Percentiles rank a stretch among this genome's conserved stretches.
Evolutionary conservation across 2,797 vertebrate species (phyloP).

Genomic region (Enteromius thamalakanensis): DNA sequence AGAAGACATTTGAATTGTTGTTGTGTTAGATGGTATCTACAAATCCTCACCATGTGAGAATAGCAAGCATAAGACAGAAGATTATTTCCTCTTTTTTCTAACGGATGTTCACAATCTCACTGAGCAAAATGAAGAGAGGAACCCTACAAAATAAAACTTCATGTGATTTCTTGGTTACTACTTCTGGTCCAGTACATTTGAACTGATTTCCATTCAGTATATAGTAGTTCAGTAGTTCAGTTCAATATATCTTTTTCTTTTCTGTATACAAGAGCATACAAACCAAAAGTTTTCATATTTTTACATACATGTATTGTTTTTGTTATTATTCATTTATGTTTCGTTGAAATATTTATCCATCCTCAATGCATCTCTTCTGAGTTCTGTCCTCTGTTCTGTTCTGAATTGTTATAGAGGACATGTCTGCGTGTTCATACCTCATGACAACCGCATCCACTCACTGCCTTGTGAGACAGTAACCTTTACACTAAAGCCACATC

Average conservation of each 20-base stretch:
- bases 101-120: conserved; percentile 37
- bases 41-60: conserved; percentile 40
- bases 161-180: conserved; percentile 49
- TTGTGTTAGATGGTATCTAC: conserved; percentile 47
- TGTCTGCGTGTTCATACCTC: not conserved
- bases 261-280: not conserved
- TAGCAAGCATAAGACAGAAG: conserved; percentile 45
- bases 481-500: conserved; percentile 18
- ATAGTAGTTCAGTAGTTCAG: not conserved
- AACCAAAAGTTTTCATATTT: conserved; percentile 7
- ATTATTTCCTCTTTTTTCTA: conserved; percentile 46
- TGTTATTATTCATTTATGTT: conserved; percentile 6
- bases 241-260: conserved; percentile 18
- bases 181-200: conserved; percentile 43
- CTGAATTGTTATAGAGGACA: not conserved
- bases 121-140: conserved; percentile 30
- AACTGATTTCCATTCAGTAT: conserved; percentile 19
- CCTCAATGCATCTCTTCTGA: not conserved
- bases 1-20: not conserved
- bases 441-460: conserved; percentile 1
- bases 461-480: not conserved
- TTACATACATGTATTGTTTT: not conserved
- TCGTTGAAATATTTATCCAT: not conserved
- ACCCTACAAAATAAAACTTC: conserved; percentile 20
- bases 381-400: not conserved